These are phyloP conservation scores for Orycteropus afer DNA, from an alignment of 2,113 vertebrate genomes.

Conservation along the genomic window DNA sequence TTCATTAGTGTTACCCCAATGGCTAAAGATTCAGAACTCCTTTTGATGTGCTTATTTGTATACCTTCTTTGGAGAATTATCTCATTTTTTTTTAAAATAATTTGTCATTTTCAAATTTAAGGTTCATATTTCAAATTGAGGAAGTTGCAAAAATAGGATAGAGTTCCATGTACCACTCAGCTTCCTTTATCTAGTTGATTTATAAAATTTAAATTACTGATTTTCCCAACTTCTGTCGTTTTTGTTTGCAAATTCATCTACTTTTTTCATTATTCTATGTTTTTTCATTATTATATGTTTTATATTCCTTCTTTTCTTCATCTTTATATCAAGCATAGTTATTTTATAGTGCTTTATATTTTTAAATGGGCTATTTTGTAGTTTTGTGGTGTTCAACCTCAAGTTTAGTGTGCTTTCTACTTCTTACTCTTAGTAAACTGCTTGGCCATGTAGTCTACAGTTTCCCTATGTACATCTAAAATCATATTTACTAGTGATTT, in stretches of 20 bases:
- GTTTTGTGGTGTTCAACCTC: not conserved
- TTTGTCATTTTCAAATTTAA: not conserved
- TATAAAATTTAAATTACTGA: not conserved
- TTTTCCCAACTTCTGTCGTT: not conserved
- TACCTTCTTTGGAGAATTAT: too few relatives aligned
- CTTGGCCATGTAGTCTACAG: not conserved
- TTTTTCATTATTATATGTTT: not conserved
- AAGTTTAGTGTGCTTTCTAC: not conserved
- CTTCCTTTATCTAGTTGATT: not conserved
- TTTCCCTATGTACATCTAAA: not conserved
- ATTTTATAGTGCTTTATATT: not conserved
- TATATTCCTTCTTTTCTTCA: not conserved
- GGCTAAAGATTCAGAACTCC: too few relatives aligned
- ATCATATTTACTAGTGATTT: not conserved
- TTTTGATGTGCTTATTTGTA: too few relatives aligned
- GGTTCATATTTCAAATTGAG: too few relatives aligned
- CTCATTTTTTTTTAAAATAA: not conserved
- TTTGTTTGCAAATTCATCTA: not conserved
- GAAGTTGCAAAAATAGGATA: not conserved
- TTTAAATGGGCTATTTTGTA: not conserved
- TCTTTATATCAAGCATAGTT: not conserved
- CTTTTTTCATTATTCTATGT: not conserved
- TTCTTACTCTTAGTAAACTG: not conserved
- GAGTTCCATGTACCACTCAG: not conserved
- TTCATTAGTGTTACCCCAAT: too few relatives aligned